phyloP scores from a whole-genome alignment of 2,113 vertebrate genomes.

The Acrocephalus arundinaceus region DNA sequence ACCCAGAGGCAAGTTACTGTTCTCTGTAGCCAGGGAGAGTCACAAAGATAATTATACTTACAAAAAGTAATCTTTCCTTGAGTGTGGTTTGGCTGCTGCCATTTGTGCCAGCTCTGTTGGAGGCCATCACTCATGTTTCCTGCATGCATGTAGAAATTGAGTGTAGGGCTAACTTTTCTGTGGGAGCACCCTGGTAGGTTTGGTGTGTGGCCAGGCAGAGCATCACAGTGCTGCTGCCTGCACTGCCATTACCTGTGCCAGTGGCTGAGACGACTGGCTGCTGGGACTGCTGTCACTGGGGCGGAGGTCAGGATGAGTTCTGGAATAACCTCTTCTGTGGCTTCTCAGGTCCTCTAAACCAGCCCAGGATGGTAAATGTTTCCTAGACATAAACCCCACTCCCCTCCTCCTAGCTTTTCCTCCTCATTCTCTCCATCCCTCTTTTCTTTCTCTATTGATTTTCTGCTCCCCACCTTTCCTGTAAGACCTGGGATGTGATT shows the following conservation, averaged over 20 bases:
- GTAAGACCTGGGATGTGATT: neutral
- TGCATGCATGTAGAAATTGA: neutral
- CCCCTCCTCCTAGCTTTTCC: neutral
- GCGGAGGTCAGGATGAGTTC: neutral
- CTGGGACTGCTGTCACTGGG: neutral
- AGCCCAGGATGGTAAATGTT: neutral
- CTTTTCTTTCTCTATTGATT: neutral
- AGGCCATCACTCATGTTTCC: neutral
- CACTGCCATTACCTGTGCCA: neutral
- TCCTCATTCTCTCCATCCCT: neutral
- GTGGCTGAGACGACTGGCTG: neutral
- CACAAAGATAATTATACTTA: neutral
- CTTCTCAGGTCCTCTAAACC: neutral
- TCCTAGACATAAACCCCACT: neutral
- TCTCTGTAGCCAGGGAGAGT: neutral
- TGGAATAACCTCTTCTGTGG: accelerated
- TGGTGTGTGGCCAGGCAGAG: neutral
- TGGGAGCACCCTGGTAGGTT: neutral
- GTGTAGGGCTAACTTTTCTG: neutral
- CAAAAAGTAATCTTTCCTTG: neutral
- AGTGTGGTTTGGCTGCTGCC: neutral
- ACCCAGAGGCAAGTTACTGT: neutral
- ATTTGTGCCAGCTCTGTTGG: accelerated
- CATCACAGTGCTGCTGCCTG: neutral
- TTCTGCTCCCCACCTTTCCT: neutral